These are phyloP conservation scores for Labeo calbasu DNA, from an alignment of 2,797 vertebrate species.

Conservation along the genomic window DNA sequence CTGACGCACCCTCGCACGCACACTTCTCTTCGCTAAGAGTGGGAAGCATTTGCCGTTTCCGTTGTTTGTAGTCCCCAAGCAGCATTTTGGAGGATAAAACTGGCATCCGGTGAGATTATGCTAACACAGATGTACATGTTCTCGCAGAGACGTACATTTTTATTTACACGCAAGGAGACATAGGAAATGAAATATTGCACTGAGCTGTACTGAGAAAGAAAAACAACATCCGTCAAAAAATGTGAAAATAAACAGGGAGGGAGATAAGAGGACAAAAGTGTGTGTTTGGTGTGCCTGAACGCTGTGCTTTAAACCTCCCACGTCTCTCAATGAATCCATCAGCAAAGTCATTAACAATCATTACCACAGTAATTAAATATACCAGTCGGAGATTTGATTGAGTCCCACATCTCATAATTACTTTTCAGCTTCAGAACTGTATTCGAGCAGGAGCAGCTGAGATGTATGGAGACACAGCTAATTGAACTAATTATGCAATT, in stretches of 20 bases:
- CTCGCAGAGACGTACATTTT: neutral
- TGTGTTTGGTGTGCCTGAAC: constrained; percentile 22
- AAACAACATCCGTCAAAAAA: neutral
- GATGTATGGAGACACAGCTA: constrained; percentile 46
- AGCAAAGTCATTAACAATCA: constrained; percentile 61
- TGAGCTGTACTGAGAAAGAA: neutral
- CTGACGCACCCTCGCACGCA: constrained; percentile 4
- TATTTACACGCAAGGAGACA: neutral
- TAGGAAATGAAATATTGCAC: neutral
- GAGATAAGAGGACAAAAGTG: constrained; percentile 22
- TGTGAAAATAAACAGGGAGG: neutral
- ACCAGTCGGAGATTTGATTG: constrained; percentile 58
- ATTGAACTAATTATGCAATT: constrained; percentile 53
- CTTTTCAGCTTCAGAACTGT: constrained; percentile 43
- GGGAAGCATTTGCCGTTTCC: neutral
- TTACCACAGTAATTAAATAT: constrained; percentile 63
- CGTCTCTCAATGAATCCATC: constrained; percentile 47
- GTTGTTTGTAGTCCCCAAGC: constrained; percentile 23
- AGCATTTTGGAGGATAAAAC: constrained; percentile 32
- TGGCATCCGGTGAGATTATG: constrained; percentile 8
- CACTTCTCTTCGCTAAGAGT: constrained; percentile 3
- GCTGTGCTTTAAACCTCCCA: constrained; percentile 36
- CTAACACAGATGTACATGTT: constrained; percentile 17
- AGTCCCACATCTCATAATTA: constrained; percentile 56
- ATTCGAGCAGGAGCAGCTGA: constrained; percentile 35